Evolutionary conservation across 1,140 invertebrate genomes (phyloP).

Genomic region (Phocides pigmalion): DNA sequence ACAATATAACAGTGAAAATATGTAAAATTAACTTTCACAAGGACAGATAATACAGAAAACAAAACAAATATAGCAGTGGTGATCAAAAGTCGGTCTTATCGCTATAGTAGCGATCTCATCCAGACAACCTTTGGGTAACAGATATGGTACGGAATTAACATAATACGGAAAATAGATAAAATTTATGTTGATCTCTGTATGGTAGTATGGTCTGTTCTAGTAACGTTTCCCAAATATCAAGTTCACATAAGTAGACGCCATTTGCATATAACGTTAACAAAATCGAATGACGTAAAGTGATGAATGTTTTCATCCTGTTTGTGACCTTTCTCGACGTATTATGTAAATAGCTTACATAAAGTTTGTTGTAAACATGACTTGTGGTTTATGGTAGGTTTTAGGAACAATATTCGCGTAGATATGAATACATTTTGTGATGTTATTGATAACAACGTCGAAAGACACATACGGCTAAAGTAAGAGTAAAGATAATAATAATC

Average conservation of each 20-base stretch:
- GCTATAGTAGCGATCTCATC: too few relatives aligned
- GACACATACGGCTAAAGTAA: too few relatives aligned
- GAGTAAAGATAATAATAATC: too few relatives aligned
- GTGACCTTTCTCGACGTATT: constrained; percentile 40
- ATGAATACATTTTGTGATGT: background rate
- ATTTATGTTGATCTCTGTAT: too few relatives aligned
- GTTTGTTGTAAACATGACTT: constrained; percentile 7
- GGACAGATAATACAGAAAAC: too few relatives aligned
- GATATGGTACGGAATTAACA: background rate
- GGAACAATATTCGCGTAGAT: background rate
- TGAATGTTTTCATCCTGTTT: constrained; percentile 43
- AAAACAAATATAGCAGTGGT: too few relatives aligned
- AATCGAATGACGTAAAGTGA: constrained; percentile 47
- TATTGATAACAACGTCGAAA: too few relatives aligned
- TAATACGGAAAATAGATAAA: background rate
- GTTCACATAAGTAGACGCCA: constrained; percentile 30
- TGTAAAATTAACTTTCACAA: too few relatives aligned
- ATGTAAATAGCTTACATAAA: constrained; percentile 37
- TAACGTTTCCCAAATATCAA: constrained; percentile 15
- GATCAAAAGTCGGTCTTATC: too few relatives aligned
- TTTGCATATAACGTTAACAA: constrained; percentile 47
- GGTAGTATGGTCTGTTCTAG: background rate
- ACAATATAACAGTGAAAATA: too few relatives aligned
- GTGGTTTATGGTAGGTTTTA: constrained; percentile 7
- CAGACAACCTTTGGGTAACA: too few relatives aligned